Conservation (phyloP, 2,888 invertebrate species). For the Eupithecia abbreviata region DNA sequence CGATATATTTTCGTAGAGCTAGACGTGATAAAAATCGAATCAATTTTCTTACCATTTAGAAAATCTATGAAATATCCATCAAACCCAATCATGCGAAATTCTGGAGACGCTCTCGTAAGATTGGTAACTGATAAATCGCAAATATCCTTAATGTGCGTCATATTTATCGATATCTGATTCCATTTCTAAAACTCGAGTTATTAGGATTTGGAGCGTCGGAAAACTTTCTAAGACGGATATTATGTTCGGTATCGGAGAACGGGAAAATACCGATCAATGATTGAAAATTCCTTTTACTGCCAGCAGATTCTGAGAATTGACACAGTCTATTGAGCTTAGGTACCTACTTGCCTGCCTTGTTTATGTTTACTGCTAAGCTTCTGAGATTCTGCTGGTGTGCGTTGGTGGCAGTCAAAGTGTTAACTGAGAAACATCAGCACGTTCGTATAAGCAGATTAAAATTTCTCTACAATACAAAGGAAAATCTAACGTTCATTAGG, state of each 20-base stretch:
- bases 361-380: too few species aligned
- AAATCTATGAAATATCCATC: slow-evolving; percentile 30
- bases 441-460: background rate
- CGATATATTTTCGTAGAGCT: slow-evolving; percentile 6
- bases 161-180: slow-evolving; percentile 37
- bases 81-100: slow-evolving; percentile 24
- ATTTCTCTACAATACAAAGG: background rate
- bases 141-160: slow-evolving; percentile 29
- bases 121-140: slow-evolving; percentile 29
- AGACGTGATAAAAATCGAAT: slow-evolving; percentile 18
- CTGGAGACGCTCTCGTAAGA: slow-evolving; percentile 18
- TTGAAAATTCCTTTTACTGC: slow-evolving; percentile 12
- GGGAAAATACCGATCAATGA: slow-evolving; percentile 16
- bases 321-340: background rate
- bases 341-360: too few species aligned
- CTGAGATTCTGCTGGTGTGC: too few species aligned
- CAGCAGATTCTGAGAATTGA: slow-evolving; percentile 5
- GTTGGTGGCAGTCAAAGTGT: too few species aligned
- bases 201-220: slow-evolving; percentile 33
- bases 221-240: slow-evolving; percentile 37
- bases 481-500: background rate
- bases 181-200: slow-evolving; percentile 32
- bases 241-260: slow-evolving; percentile 20
- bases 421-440: background rate
- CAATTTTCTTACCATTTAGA: slow-evolving; percentile 20